Conservation (phyloP, 2,797 vertebrate genomes). For the Scarus forsteni region DNA sequence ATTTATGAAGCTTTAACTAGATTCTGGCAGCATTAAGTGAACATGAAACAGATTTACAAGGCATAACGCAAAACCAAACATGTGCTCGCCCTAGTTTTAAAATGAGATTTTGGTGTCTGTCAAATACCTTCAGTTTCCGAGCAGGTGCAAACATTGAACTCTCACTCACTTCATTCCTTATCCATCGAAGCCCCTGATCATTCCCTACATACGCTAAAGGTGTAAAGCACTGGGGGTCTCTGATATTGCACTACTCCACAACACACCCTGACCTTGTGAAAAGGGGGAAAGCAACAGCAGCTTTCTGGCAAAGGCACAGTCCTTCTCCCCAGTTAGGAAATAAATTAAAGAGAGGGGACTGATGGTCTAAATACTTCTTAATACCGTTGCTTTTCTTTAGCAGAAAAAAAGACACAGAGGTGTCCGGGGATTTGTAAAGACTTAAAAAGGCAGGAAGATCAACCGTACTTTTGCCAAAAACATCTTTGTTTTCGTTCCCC, state of each 20-base stretch:
- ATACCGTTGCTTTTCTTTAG: conserved; percentile 72
- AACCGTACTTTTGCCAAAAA: conserved; percentile 81
- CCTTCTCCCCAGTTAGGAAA: conserved; percentile 42
- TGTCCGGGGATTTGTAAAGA: conserved; percentile 47
- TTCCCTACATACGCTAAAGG: conserved; percentile 24
- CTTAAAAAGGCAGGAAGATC: conserved; percentile 62
- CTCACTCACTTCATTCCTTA: conserved; percentile 2
- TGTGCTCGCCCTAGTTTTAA: conserved; percentile 25
- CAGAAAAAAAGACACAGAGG: conserved; percentile 50
- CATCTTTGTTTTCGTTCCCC: conserved; percentile 68
- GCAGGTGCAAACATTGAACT: conserved; percentile 11
- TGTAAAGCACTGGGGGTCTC: conserved; percentile 62
- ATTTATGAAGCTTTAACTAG: conserved; percentile 37
- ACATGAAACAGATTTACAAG: conserved; percentile 22
- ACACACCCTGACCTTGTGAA: conserved; percentile 68
- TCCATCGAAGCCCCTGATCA: conserved; percentile 23
- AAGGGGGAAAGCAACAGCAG: conserved; percentile 73
- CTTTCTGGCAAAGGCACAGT: conserved; percentile 78
- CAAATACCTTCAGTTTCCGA: neutral
- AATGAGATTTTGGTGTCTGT: conserved; percentile 24
- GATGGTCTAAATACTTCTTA: conserved; percentile 31
- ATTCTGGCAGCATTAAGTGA: conserved; percentile 35
- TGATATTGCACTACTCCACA: conserved; percentile 74
- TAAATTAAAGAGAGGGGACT: conserved; percentile 22
- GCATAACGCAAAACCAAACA: conserved; percentile 12